phyloP scores from a whole-genome alignment of 2,888 invertebrate species.

The Volucella inflata region DNA sequence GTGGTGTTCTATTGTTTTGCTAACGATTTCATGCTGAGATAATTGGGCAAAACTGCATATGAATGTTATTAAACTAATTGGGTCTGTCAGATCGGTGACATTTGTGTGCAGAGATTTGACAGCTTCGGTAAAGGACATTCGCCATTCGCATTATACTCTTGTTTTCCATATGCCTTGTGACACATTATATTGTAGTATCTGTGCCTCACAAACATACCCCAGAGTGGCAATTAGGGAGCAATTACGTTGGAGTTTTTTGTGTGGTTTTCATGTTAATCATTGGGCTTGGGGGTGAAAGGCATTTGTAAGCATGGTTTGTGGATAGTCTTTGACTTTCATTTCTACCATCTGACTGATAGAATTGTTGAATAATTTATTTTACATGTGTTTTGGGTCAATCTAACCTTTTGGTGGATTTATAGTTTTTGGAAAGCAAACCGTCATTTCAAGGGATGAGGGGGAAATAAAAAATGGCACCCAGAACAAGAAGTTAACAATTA shows the following conservation, averaged over 20 bases:
- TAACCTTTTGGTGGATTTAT: no score
- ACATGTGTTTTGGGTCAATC: no score
- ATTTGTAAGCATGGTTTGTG: background rate
- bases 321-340: background rate
- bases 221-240: conserved; percentile 52
- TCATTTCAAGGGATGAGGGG: no score
- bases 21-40: conserved; percentile 63
- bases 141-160: conserved; percentile 20
- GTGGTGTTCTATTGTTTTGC: conserved; percentile 52
- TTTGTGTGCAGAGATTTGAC: conserved; percentile 56
- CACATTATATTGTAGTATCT: conserved; percentile 55
- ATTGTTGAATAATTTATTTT: no score
- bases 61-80: conserved; percentile 73
- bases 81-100: conserved; percentile 61
- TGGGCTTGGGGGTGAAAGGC: background rate
- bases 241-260: conserved; percentile 9
- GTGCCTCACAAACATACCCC: conserved; percentile 32
- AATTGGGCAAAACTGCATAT: conserved; percentile 61
- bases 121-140: conserved; percentile 32
- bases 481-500: no score
- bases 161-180: conserved; percentile 40
- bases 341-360: no score
- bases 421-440: no score
- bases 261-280: background rate
- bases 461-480: no score